phyloP scores from a whole-genome alignment of 2,113 vertebrate genomes.

The Rana temporaria region DNA sequence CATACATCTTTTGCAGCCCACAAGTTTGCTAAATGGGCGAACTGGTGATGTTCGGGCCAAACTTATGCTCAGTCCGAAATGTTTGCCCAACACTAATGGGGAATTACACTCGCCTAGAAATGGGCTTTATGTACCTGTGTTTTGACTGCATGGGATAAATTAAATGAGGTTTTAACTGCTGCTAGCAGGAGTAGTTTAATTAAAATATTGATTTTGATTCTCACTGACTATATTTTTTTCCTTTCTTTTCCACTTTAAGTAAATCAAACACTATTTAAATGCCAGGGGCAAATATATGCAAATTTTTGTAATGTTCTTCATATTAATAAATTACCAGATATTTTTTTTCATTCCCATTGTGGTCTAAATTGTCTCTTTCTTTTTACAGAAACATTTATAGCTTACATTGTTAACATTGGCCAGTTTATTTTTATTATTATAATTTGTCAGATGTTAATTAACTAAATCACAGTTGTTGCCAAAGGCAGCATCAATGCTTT shows the following conservation, averaged over 20 bases:
- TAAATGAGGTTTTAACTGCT: conserved; percentile 40
- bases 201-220: conserved; percentile 53
- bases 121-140: conserved; percentile 19
- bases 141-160: conserved; percentile 41
- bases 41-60: no score
- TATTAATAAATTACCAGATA: conserved; percentile 39
- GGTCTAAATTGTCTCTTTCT: conserved; percentile 6
- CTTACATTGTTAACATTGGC: conserved; percentile 30
- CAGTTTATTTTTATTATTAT: conserved; percentile 36
- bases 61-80: no score
- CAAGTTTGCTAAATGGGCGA: no score
- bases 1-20: no score
- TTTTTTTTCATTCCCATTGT: conserved; percentile 23
- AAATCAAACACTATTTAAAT: conserved; percentile 44
- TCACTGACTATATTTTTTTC: conserved; percentile 46
- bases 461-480: conserved; percentile 30
- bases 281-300: conserved; percentile 42
- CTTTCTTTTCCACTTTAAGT: conserved; percentile 38
- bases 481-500: neutral
- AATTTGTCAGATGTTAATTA: conserved; percentile 23
- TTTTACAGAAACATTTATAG: conserved; percentile 15
- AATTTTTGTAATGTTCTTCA: conserved; percentile 39
- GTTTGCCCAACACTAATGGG: no score
- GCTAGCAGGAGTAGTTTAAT: conserved; percentile 44
- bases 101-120: no score